Base-by-base conservation (phyloP, 2,797 vertebrate genomes). In the Philypnodon macrostomus region DNA sequence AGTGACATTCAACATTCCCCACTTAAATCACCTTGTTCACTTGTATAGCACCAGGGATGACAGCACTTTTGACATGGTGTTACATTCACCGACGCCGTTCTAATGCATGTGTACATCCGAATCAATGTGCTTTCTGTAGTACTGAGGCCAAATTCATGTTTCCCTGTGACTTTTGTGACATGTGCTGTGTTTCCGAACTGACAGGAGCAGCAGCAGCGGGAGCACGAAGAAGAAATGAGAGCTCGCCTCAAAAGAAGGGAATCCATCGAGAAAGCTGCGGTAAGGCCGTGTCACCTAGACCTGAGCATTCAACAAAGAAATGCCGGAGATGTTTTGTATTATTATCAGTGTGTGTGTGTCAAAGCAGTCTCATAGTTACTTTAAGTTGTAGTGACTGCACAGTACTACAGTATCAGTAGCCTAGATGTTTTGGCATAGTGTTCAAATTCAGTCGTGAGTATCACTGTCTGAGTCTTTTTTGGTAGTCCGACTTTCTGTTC, bases 251-350 rank as follows among this genome's bases (percentile, higher is more conserved):
- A 65, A 56, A 85, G 83, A 73, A 92, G 90, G 23, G 88, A 91
- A 53, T 89, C 91, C 47, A 90, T 91, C 17, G 92, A 92, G 72
- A 93, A 90, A 69, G 93, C 92, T 8, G 90, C 87, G 1, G 93
- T 94, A 72, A 89, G 91, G 83, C 1, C 21, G 31, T 36, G 14
- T 23, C 15, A n/a, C 0, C 9, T 15, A 31, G 26, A 30, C 27
- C 16, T 18, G 14, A 5, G 11, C 40, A 29, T 4, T 13, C 31
- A 13, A 13, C 26, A 4, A 7, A 7, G 4, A 13, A n/a, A 17
- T 29, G 40, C 26, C 40, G 29, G 4, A 6, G 13, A 17, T 30
- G 15, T 44, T 34, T 51, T 38, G 7, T 38, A 48, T 23, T 33
- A 15, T 1, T 2, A 4, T n/a, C n/a, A n/a, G n/a, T n/a, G n/a